A percentile compares a stretch with the other conserved stretches of the same genome.
These are phyloP conservation scores for Epizoanthus rinbou DNA, from an alignment of 92 coral and sea anemone genomes.

Conservation along the genomic window DNA sequence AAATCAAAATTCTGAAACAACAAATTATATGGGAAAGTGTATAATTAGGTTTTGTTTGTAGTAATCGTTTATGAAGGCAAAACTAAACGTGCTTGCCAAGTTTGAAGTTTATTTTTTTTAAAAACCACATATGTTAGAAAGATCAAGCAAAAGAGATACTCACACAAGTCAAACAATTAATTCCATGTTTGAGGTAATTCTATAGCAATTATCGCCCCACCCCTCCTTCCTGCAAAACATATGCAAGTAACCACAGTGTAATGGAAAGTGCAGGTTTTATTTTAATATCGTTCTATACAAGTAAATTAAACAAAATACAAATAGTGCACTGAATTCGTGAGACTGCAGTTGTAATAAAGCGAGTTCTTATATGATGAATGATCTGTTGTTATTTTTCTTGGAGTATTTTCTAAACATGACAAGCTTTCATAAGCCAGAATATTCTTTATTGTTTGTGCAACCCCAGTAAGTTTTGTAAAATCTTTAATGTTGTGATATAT, in stretches of 20 bases:
- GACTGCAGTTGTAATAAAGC: too few relatives aligned
- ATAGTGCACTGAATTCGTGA: too few relatives aligned
- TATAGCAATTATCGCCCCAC: background rate
- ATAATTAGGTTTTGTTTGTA: background rate
- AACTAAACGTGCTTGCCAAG: background rate
- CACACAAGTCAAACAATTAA: conserved; percentile 1
- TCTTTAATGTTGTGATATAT: too few relatives aligned
- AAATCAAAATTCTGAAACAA: background rate
- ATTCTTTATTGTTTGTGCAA: too few relatives aligned
- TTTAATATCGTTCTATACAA: background rate
- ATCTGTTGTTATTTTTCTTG: too few relatives aligned
- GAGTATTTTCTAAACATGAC: too few relatives aligned
- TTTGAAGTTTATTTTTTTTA: background rate
- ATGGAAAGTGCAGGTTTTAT: background rate
- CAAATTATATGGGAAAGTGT: background rate
- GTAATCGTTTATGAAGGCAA: background rate
- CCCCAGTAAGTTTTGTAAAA: too few relatives aligned
- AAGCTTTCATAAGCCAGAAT: too few relatives aligned
- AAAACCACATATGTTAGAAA: background rate
- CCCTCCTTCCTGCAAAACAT: conserved; percentile 14
- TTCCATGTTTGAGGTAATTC: conserved; percentile 30
- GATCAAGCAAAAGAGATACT: background rate
- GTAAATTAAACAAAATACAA: too few relatives aligned
- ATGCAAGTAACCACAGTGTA: background rate
- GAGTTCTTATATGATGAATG: too few relatives aligned